Percentiles rank a stretch among this genome's conserved stretches.
Evolutionary conservation across 2,888 invertebrate species (phyloP).

Genomic region (Megastigmus dorsalis): DNA sequence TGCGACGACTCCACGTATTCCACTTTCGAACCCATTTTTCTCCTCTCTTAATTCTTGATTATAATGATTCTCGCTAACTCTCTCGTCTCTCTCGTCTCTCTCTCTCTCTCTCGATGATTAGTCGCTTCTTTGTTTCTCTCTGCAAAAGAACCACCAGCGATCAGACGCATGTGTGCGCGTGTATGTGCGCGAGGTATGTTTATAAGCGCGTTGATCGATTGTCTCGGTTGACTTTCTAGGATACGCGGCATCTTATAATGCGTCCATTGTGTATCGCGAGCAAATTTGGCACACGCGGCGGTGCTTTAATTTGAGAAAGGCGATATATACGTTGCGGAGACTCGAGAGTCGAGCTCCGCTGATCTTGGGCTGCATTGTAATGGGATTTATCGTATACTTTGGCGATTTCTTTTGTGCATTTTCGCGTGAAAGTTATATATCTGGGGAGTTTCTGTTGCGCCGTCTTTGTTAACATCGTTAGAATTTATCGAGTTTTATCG

Average conservation of each 20-base stretch:
- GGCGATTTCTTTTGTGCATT: no score
- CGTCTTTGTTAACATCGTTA: no score
- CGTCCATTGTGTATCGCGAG: background rate
- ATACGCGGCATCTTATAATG: background rate
- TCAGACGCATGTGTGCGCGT: background rate
- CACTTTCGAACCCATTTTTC: constrained; percentile 90
- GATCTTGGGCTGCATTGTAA: background rate
- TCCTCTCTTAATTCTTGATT: no score
- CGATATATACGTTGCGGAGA: no score
- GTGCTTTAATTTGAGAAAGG: no score
- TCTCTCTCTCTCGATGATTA: background rate
- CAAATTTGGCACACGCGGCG: background rate
- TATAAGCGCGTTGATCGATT: background rate
- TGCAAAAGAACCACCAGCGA: background rate
- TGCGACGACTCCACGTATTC: constrained; percentile 94
- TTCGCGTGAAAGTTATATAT: no score
- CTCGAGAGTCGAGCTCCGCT: no score
- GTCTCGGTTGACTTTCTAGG: background rate
- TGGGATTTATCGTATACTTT: no score
- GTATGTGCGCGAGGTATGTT: background rate
- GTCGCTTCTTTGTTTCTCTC: background rate
- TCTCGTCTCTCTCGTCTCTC: background rate
- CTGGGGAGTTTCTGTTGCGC: no score
- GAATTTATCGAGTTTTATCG: no score
- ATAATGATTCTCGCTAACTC: no score